Percentiles rank a stretch among this genome's conserved stretches.
Conservation (phyloP, 2,113 vertebrate species). For the human region GRCh38 chr6:81370001-81370500, state of each 20-base stretch:
- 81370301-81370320: conserved; percentile 44
- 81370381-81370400: conserved; percentile 41
- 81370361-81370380: conserved; percentile 48
- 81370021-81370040: background rate
- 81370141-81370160: background rate
- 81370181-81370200: conserved; percentile 46
- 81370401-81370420: conserved; percentile 20
- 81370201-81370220: conserved; percentile 32
- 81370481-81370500: conserved; percentile 21
- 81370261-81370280: conserved; percentile 10
- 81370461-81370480: conserved; percentile 40
- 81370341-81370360: background rate
- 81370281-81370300: conserved; percentile 53
- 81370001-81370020: background rate
- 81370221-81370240: conserved; percentile 41
- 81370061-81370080: background rate
- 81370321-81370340: conserved; percentile 9
- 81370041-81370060: background rate
- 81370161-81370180: conserved; percentile 36
- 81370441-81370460: conserved; percentile 70
- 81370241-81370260: conserved; percentile 31
- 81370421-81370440: conserved; percentile 45
- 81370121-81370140: background rate
- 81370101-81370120: background rate
- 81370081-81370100: background rate